Percentiles rank a stretch among this genome's conserved stretches.
These are phyloP conservation scores for Parotia lawesii DNA, from an alignment of 2,113 vertebrate genomes.

Conservation along the genomic window DNA sequence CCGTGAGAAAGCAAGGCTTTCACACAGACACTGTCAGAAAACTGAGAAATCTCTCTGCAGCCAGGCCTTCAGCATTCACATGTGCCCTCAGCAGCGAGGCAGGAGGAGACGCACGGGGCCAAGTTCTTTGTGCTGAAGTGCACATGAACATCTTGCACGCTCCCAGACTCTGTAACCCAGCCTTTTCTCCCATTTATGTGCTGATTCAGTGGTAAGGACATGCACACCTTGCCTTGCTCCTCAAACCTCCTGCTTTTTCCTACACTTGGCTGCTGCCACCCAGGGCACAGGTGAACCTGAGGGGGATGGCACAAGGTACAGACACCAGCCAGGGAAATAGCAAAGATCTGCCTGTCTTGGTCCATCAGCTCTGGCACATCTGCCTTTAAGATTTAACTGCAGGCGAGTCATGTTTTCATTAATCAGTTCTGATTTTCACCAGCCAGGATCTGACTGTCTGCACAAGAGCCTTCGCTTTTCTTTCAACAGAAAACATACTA, in stretches of 20 bases:
- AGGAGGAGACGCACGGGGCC: background rate
- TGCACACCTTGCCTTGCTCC: background rate
- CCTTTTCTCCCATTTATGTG: background rate
- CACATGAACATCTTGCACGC: background rate
- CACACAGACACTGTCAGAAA: too few species aligned
- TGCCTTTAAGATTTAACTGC: background rate
- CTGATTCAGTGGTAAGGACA: background rate
- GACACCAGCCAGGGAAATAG: background rate
- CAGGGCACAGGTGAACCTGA: background rate
- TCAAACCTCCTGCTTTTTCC: background rate
- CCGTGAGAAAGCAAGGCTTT: too few species aligned
- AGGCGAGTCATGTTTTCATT: background rate
- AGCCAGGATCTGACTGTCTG: background rate
- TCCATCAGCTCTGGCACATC: background rate
- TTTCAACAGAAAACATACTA: background rate
- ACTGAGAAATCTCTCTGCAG: too few species aligned
- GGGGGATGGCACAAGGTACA: background rate
- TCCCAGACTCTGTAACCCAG: background rate
- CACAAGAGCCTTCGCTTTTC: background rate
- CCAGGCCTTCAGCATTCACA: too few species aligned
- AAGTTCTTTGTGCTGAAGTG: background rate
- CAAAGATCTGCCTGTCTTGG: background rate
- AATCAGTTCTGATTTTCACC: background rate
- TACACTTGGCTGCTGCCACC: background rate
- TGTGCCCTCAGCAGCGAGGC: background rate